Evolutionary conservation across 2,797 vertebrate species (phyloP), one percentile per base, ranked within the genome.

Genomic region (Echiichthys vipera): DNA sequence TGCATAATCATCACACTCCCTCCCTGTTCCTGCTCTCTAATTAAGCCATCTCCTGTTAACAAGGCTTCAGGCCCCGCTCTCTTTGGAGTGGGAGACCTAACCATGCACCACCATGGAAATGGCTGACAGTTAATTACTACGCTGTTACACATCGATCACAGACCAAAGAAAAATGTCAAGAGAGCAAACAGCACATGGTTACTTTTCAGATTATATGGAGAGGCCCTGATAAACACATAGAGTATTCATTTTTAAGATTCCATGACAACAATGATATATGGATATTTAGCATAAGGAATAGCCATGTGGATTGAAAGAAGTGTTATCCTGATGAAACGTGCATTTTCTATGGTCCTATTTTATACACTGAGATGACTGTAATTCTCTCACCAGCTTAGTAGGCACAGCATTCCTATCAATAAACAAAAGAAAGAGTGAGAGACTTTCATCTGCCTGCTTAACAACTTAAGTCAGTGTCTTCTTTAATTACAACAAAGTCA

Each of bases 401-500:
- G 13, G 1, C 36, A 15, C 56, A 85, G 62, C 67, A 77, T 68
- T 76, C 32, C 71, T 49, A 71, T 84, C 71, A 62, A 65, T 65
- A 59, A 66, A 83, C 69, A 85, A 84, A 75, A 61, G 75, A 67
- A 84, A 67, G 69, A 65, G 66, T 36, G 22, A 30, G 71, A 89
- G 80, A 85, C 86, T 84, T 84, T 84, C 81, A 88, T 90, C 86
- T 81, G 85, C 51, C 78, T 85, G 89, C 86, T 91, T 90, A 90
- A 90, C 87, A 92, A 87, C 88, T 90, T 86, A 84, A 86, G 65
- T 87, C 83, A 88, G 84, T 89, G 89, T 91, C 86, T 85, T 84
- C 80, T 88, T 90, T 92, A 93, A 93, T 93, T 91, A 91, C 85
- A 90, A 88, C 84, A 80, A 90, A 90, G 84, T 88, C 89, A 90